Evolutionary conservation across 2,888 invertebrate species (phyloP).

Genomic region (Zaprionus obscuricornis): DNA sequence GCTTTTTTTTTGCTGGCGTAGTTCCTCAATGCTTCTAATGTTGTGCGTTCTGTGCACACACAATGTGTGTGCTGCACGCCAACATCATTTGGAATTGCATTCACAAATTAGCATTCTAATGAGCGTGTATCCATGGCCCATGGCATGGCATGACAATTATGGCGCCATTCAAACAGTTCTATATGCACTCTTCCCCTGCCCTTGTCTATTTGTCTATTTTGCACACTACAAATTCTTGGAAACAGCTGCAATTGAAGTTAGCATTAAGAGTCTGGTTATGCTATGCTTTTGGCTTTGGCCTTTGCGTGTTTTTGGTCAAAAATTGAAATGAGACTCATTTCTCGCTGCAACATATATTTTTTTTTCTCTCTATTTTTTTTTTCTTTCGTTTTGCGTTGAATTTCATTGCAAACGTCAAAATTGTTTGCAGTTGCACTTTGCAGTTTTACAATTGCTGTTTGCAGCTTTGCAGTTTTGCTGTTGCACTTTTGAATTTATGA

Average conservation of each 20-base stretch:
- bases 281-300: slow-evolving; percentile 39
- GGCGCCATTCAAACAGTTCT: slow-evolving; percentile 45
- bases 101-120: slow-evolving; percentile 74
- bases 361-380: no score
- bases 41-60: no score
- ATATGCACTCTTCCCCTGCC: not conserved
- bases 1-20: slow-evolving; percentile 12
- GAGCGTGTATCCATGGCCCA: slow-evolving; percentile 44
- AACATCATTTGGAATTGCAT: slow-evolving; percentile 55
- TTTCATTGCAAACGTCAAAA: no score
- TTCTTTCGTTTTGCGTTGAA: no score
- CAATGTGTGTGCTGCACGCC: no score
- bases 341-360: slow-evolving; percentile 11
- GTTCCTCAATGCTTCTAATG: no score
- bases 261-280: slow-evolving; percentile 21
- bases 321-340: slow-evolving; percentile 60
- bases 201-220: not conserved
- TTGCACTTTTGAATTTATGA: slow-evolving; percentile 34
- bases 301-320: slow-evolving; percentile 70
- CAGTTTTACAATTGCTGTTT: slow-evolving; percentile 14
- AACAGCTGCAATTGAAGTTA: slow-evolving; percentile 30
- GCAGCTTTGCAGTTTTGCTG: not conserved
- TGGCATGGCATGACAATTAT: slow-evolving; percentile 62
- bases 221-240: slow-evolving; percentile 34
- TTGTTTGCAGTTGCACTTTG: slow-evolving; percentile 14